Base-by-base conservation (phyloP, 2,797 vertebrate species). In the Spondyliosoma cantharus region DNA sequence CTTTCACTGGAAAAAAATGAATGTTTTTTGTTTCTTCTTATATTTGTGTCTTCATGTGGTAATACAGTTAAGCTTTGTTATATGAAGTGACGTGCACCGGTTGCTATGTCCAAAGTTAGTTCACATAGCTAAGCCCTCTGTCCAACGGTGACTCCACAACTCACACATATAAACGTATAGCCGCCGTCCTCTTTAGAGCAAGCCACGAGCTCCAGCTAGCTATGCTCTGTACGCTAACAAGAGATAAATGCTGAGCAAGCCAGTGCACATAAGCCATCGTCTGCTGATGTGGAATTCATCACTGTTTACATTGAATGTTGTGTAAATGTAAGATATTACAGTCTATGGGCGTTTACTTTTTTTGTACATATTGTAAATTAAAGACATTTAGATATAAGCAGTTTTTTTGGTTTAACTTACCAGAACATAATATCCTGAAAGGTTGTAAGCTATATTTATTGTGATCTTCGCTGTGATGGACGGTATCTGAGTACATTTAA, bases 361-460 rank as follows among this genome's bases (percentile, higher is more conserved):
- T 92, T 86, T 92, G 90, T 92, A 93, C 62, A 90, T 88, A 90
- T 61, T 91, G 75, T 93, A 93, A 92, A 92, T 93, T 91, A 90
- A 92, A 93, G 62, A 72, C 87, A 88, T 90, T 88, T 88, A 91
- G 81, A 86, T 90, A 90, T 87, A 83, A 61, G 17, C 65, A 53
- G 50, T 65, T 16, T 62, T 71, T 84, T 87, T 81, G 83, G 25
- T 76, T 80, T 63, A 74, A 80, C 42, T 71, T n/a, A 25, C 50
- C 11, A 56, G 42, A 53, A 74, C 78, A 14, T 86, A 68, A 59
- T 65, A 71, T 66, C 45, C 14, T 37, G 49, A 71, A 63, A 20
- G 4, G n/a, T 65, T 83, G 37, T 79, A 76, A 78, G 68, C 69
- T 83, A 54, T 84, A 88, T 87, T 88, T 88, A 84, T 82, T 78